Conservation (phyloP, 1,140 invertebrate genomes). For the Drosophila navojoa region DNA sequence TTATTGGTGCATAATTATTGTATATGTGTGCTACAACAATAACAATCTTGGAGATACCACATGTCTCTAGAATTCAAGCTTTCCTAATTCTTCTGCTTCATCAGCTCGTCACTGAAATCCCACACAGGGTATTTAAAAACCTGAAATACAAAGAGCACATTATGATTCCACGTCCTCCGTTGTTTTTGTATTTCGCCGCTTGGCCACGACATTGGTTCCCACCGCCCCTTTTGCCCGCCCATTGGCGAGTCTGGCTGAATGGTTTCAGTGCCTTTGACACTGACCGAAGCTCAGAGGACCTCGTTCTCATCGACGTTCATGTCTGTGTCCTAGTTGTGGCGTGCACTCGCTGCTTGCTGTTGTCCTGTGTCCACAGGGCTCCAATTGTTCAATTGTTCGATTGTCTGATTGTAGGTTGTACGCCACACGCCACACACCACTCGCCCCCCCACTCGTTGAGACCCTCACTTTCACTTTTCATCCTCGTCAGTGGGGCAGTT, state of each 20-base stretch:
- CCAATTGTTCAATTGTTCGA: slow-evolving; percentile 1
- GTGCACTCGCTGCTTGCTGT: slow-evolving; percentile 18
- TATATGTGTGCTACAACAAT: too few species aligned
- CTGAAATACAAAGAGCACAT: not conserved
- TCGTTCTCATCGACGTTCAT: slow-evolving; percentile 18
- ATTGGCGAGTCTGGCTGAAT: not conserved
- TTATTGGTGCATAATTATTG: too few species aligned
- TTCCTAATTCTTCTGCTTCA: too few species aligned
- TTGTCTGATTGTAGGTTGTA: slow-evolving; percentile 48
- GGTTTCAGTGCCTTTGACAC: slow-evolving; percentile 56
- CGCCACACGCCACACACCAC: not conserved
- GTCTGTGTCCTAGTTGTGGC: slow-evolving; percentile 15
- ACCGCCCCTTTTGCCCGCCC: not conserved
- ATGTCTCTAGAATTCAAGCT: too few species aligned
- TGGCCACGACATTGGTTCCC: slow-evolving; percentile 38
- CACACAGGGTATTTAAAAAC: not conserved
- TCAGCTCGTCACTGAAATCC: too few species aligned
- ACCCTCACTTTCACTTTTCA: slow-evolving; percentile 22
- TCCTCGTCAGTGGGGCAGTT: too few species aligned
- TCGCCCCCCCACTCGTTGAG: not conserved
- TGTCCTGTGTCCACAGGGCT: not conserved
- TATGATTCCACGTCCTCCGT: not conserved
- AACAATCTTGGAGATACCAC: too few species aligned
- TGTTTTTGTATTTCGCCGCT: slow-evolving; percentile 9
- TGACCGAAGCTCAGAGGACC: slow-evolving; percentile 43